These are phyloP conservation scores for Leptothorax acervorum DNA, from an alignment of 2,888 invertebrate species.

Conservation along the genomic window DNA sequence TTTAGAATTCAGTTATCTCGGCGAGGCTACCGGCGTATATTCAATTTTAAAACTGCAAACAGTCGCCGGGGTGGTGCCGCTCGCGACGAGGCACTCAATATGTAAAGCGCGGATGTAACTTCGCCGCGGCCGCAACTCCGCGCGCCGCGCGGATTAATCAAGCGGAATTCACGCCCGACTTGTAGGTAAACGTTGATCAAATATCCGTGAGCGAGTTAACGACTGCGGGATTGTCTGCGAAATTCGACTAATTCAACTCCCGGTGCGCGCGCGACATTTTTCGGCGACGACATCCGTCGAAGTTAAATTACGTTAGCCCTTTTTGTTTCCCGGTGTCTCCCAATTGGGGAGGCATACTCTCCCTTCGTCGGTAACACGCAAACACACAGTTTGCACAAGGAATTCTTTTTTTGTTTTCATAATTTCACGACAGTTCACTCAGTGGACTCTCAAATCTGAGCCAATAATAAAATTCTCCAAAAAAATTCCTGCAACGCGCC, in stretches of 20 bases:
- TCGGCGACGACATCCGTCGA: slow-evolving; percentile 34
- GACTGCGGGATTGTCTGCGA: slow-evolving; percentile 49
- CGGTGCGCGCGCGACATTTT: slow-evolving; percentile 37
- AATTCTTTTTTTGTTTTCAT: not conserved
- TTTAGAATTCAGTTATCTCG: slow-evolving; percentile 51
- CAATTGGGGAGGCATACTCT: slow-evolving; percentile 7
- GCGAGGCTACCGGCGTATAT: slow-evolving; percentile 44
- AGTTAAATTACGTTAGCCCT: slow-evolving; percentile 43
- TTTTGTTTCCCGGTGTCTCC: slow-evolving; percentile 12
- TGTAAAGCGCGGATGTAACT: slow-evolving; percentile 56
- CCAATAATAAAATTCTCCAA: not conserved
- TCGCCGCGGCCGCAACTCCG: slow-evolving; percentile 41
- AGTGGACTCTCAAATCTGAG: slow-evolving; percentile 8
- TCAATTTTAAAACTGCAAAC: slow-evolving; percentile 56
- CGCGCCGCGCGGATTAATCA: slow-evolving; percentile 46
- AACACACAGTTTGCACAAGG: not conserved
- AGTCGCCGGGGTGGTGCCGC: slow-evolving; percentile 23
- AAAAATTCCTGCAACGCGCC: not conserved
- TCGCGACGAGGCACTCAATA: slow-evolving; percentile 55
- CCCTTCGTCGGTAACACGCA: slow-evolving; percentile 13
- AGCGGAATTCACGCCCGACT: slow-evolving; percentile 54
- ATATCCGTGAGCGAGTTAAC: slow-evolving; percentile 55
- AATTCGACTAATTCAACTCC: slow-evolving; percentile 47
- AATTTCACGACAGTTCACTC: not conserved
- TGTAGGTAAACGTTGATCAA: slow-evolving; percentile 57